Base-by-base conservation (phyloP, 30 jellyfish, hydroid and myxozoan species). In the Pelagia noctiluca region DNA sequence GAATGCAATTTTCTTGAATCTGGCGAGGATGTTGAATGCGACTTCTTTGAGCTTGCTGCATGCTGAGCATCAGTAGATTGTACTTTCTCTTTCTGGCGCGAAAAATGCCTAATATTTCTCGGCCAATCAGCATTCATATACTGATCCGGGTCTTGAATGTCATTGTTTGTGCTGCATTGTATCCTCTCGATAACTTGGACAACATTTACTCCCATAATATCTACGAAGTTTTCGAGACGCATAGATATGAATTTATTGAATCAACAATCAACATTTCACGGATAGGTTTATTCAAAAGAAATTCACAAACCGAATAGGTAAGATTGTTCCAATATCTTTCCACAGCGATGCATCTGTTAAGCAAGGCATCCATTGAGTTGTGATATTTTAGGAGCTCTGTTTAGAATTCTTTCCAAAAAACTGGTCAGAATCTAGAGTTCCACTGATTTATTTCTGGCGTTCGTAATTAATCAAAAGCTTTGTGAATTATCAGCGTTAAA, bases 121-220 rank as follows among this genome's bases (percentile, higher is more conserved):
- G 83, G 85, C 97, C 97, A 88, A 23, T 71, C 90, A 25, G 73
- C 47, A 38, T 88, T 82, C 52, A 88, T 13, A 50, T 25, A 88
- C 26, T 80, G 85, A 60, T 88, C 97, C 31, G 97, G 97, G 50
- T 72, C 71, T 63, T 46, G 81, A 37, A 80, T 69, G 28, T 33
- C 28, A n/a, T 72, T 35, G 18, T 13, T 18, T 63, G 75, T 87
- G 3, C 57, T 69, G 76, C 83, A 78, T 66, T 79, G 93, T 49
- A 88, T 88, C 53, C 88, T 82, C 84, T 88, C 92, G 35, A 88
- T 88, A 30, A 82, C 97, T 68, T 75, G 92, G 35, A 80, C 81
- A 37, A 88, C 94, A 79, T 88, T 88, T 30, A 88, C 80, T 30
- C 97, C 97, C 97, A 88, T 88, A 80, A 79, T 78, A 64, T 88